Evolutionary conservation across 2,888 invertebrate genomes (phyloP).

Genomic region (Rotaria socialis): DNA sequence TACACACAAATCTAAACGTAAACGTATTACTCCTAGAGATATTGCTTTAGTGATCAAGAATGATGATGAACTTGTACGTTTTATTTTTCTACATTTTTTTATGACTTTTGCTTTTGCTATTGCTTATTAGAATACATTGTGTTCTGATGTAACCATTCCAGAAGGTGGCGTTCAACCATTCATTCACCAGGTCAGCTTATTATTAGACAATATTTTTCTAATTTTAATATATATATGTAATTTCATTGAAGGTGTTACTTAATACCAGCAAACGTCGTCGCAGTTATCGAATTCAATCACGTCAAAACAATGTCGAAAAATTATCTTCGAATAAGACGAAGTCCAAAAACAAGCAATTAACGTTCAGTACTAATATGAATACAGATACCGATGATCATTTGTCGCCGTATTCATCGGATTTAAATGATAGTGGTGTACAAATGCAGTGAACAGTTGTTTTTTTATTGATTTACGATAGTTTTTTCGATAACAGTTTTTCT

Average conservation of each 20-base stretch:
- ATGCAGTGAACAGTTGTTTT: background rate
- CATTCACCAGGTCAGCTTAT: background rate
- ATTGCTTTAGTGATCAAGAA: background rate
- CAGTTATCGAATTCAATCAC: background rate
- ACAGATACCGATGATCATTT: too few relatives aligned
- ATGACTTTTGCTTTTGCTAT: background rate
- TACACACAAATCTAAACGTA: background rate
- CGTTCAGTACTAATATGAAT: too few relatives aligned
- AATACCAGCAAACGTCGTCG: background rate
- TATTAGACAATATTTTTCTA: background rate
- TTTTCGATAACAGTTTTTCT: background rate
- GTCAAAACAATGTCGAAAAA: background rate
- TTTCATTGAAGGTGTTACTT: background rate
- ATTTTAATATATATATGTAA: background rate
- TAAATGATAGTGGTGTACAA: background rate
- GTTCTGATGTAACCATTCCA: background rate
- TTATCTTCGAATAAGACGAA: background rate
- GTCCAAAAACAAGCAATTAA: background rate
- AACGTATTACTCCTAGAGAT: background rate
- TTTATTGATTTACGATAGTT: background rate
- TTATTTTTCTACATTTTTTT: background rate
- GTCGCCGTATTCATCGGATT: background rate
- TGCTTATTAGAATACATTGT: background rate
- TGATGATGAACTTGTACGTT: background rate
- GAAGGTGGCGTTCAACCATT: constrained; percentile 4